Conservation (phyloP, 2,888 invertebrate genomes). For the Cyclophora albipunctata region DNA sequence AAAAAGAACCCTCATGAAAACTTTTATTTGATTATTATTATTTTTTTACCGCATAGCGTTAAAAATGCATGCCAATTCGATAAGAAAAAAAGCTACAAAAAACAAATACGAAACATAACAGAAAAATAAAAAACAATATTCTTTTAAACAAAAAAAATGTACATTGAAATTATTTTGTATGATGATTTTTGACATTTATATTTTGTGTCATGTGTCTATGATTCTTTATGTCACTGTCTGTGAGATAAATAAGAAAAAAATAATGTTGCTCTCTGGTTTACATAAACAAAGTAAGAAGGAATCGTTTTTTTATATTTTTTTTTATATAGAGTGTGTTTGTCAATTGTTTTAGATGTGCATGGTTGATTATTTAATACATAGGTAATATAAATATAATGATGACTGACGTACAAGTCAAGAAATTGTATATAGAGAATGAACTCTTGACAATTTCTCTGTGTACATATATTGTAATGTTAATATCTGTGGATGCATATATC, state of each 20-base stretch:
- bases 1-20: too few species aligned
- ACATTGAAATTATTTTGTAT: slow-evolving; percentile 19
- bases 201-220: slow-evolving; percentile 25
- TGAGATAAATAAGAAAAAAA: slow-evolving; percentile 14
- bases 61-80: slow-evolving; percentile 68
- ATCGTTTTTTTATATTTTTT: slow-evolving; percentile 17
- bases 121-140: slow-evolving; percentile 37
- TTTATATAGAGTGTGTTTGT: slow-evolving; percentile 69
- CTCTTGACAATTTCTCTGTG: slow-evolving; percentile 24
- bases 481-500: slow-evolving; percentile 44
- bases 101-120: slow-evolving; percentile 35
- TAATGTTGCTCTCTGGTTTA: slow-evolving; percentile 23
- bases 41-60: slow-evolving; percentile 51
- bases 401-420: slow-evolving; percentile 16
- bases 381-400: slow-evolving; percentile 28
- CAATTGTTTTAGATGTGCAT: slow-evolving; percentile 74
- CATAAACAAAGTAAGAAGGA: slow-evolving; percentile 10
- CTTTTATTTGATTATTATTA: slow-evolving; percentile 31
- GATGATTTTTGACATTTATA: slow-evolving; percentile 16
- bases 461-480: slow-evolving; percentile 42
- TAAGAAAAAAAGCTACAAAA: slow-evolving; percentile 58
- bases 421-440: slow-evolving; percentile 10
- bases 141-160: slow-evolving; percentile 30
- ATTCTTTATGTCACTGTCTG: slow-evolving; percentile 31
- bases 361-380: slow-evolving; percentile 57